Evolutionary conservation across 35 echinoderm and acorn worm genomes (phyloP).

Genomic region (Apostichopus japonicus): DNA sequence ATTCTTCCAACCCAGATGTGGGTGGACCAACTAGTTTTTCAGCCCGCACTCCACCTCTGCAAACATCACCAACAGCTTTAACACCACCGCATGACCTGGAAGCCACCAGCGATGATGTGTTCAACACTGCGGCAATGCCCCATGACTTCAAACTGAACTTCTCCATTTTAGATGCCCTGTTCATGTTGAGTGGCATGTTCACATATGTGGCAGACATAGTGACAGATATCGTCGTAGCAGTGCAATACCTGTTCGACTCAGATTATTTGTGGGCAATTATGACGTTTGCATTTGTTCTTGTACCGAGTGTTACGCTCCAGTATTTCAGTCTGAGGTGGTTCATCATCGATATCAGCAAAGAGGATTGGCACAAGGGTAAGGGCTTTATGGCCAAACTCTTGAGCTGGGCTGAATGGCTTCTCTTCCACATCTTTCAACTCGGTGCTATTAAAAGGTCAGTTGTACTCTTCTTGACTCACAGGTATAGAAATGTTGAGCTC

Average conservation of each 20-base stretch:
- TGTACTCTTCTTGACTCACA: background rate
- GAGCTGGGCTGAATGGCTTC: constrained; percentile 77
- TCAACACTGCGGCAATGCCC: background rate
- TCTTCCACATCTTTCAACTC: constrained; percentile 86
- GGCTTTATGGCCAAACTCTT: constrained; percentile 43
- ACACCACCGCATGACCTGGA: background rate
- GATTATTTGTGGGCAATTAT: constrained; percentile 75
- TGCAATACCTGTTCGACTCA: constrained; percentile 61
- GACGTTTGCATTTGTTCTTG: constrained; percentile 87
- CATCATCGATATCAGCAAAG: constrained; percentile 67
- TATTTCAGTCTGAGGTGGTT: constrained; percentile 95
- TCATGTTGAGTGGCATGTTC: constrained; percentile 82
- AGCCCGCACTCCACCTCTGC: constrained; percentile 3
- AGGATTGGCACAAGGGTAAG: constrained; percentile 21
- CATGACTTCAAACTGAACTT: constrained; percentile 38
- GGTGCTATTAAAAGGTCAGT: constrained; percentile 85
- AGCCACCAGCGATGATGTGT: background rate
- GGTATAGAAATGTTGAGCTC: background rate
- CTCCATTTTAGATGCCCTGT: constrained; percentile 76
- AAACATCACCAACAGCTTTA: constrained; percentile 7
- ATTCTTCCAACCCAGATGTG: constrained; percentile 43
- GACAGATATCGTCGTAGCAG: constrained; percentile 76
- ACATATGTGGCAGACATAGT: constrained; percentile 90
- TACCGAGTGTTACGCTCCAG: constrained; percentile 89
- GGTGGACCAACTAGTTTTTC: constrained; percentile 14